Conservation (phyloP, 64 coral and sea anemone genomes). For the Catalaphyllia jardinei region DNA sequence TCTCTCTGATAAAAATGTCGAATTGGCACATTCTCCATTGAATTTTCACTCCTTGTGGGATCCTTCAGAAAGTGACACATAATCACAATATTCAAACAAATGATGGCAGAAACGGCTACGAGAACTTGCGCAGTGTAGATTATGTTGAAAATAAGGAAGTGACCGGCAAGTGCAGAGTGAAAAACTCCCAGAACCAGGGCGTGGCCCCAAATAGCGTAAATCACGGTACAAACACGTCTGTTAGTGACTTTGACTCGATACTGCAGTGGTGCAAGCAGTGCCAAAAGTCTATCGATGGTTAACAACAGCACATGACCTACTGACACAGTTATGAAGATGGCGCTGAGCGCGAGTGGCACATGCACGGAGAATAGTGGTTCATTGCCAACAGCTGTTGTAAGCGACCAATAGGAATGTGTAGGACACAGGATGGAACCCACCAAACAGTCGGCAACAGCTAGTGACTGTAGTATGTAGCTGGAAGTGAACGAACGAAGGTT, state of each 20-base stretch:
- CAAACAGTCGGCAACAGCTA: background rate
- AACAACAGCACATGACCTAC: slow-evolving; percentile 1
- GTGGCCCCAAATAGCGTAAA: background rate
- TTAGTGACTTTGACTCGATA: background rate
- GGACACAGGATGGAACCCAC: background rate
- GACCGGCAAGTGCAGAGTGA: background rate
- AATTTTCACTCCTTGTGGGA: background rate
- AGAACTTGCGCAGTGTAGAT: background rate
- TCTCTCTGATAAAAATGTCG: background rate
- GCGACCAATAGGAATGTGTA: background rate
- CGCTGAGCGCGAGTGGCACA: background rate
- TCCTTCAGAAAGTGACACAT: background rate
- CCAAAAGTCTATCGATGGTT: background rate
- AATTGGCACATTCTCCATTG: background rate
- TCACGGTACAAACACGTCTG: background rate
- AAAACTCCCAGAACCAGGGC: slow-evolving; percentile 9
- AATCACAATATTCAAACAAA: background rate
- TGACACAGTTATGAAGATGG: background rate
- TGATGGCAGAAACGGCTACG: background rate
- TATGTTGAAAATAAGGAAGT: slow-evolving; percentile 9
- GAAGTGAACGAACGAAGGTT: slow-evolving; percentile 4
- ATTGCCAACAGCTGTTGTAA: background rate
- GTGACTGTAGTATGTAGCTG: background rate
- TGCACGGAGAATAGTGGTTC: background rate
- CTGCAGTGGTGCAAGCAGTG: background rate